Evolutionary conservation across 2,113 vertebrate species (phyloP).

Genomic region (Ceuthmochares aereus): DNA sequence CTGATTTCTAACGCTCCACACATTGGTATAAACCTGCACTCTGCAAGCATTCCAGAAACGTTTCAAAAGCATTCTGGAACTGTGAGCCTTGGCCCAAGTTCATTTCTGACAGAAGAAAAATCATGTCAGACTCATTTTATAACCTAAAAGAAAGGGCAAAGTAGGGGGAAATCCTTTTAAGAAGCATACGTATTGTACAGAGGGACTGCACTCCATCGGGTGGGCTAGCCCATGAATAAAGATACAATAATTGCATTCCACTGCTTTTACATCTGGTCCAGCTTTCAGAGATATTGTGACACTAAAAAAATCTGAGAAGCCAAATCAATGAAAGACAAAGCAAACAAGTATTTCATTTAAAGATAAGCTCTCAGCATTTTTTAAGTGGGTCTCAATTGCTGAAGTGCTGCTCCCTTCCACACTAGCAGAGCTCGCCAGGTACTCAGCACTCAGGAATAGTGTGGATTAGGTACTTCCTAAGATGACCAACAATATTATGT

Average conservation of each 20-base stretch:
- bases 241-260: neutral
- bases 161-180: neutral
- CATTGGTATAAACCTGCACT: neutral
- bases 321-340: neutral
- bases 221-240: neutral
- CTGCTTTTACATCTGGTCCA: neutral
- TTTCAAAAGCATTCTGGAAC: neutral
- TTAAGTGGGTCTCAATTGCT: neutral
- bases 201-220: neutral
- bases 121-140: neutral
- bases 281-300: neutral
- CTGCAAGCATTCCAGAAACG: neutral
- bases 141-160: neutral
- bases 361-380: neutral
- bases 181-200: neutral
- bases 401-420: neutral
- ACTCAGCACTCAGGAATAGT: neutral
- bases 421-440: neutral
- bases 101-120: neutral
- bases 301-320: neutral
- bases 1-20: neutral
- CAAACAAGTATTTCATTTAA: neutral
- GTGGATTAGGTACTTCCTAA: neutral
- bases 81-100: neutral
- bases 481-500: neutral